Base-by-base conservation (phyloP, 2,888 invertebrate species). In the Elysia crispata region DNA sequence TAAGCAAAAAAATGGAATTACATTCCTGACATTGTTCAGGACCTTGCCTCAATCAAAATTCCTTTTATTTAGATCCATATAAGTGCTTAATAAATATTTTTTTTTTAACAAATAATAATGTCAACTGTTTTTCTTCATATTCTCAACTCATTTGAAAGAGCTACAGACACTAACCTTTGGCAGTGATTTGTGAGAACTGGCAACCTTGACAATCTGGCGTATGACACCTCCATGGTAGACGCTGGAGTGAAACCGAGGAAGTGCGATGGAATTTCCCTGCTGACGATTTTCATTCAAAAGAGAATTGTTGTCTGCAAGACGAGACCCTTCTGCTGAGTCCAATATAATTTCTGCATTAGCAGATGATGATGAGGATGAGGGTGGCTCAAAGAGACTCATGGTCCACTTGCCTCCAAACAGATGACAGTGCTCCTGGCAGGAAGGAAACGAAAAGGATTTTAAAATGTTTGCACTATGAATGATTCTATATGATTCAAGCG, bases 181-280 rank as follows among this genome's bases (percentile, higher is more conserved):
- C 15, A 79, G 20, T 0, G 57, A 33, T 28, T 79, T 79, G 5
- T 25, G 54, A 30, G 66, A 28, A 15, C 30, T 49, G 57, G 69
- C 82, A 30, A 80, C 79, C 67, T 87, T 85, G 28, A 88, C 94
- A 0, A 96, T 96, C 76, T 94, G 94, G n/a, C 97, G 97, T 84
- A 98, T 97, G 78, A 97, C 95, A 1, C 98, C 98, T 0, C 97
- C 96, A 93, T 98, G 97, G 92, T 97, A 96, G 1, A 97, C 96
- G 0, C 96, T 96, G 70, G 97, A 95, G 92, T 97, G 95, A 90
- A 95, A 94, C 90, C 95, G 95, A 0, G 96, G 96, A 78, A 96
- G 90, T 86, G 95, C 95, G 0, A 96, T 95, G 83, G 91, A 89
- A 73, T 89, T 82, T 30, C 88, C 89, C 82, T 89, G 89, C 57